Base-by-base conservation (phyloP, 2,888 invertebrate genomes). In the Myopa testacea region DNA sequence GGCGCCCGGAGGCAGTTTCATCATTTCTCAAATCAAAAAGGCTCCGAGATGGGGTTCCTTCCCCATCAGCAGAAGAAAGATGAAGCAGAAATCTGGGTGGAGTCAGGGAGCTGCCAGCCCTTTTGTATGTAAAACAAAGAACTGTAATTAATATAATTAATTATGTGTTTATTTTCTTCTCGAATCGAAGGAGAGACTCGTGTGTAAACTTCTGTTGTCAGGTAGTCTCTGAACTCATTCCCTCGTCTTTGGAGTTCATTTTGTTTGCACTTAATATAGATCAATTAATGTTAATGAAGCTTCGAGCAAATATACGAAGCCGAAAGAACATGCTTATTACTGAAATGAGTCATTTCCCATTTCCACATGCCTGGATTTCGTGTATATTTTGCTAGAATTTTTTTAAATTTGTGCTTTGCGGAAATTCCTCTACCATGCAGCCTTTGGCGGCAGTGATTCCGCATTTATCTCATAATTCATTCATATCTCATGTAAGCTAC, bases 91-190 rank as follows among this genome's bases (percentile, higher is more conserved):
- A 26, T 6, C 12, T 14, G 34, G 34, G 37, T 10, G 16, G 70
- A 5, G 7, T 12, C 50, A 8, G 10, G 37, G 55, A 8, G 7
- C 4, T 37, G 52, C 7, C 19, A 7, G 73, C 26, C 19, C 3
- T 70, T 37, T 50, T 74, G 74, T 37, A 16, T 19, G 68, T 10
- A 40, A 65, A 60, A 69, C 75, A 75, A 68, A 68, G 60, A 68
- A 34, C 40, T 69, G 68, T 69, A 75, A 75, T 75, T 60, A 75
- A 75, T 63, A 69, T 69, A 75, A 69, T 75, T 75, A 75, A 68
- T 75, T 69, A 75, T 58, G 62, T 75, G 75, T 60, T 75, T 69
- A 65, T 34, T 74, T 70, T 52, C 26, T 37, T 52, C 12, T 10
- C 10, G 62, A 65, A 65, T 10, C 65, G 55, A 3, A 55, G 14